Evolutionary conservation across 2,888 invertebrate species (phyloP).

Genomic region (Phoronis australis): DNA sequence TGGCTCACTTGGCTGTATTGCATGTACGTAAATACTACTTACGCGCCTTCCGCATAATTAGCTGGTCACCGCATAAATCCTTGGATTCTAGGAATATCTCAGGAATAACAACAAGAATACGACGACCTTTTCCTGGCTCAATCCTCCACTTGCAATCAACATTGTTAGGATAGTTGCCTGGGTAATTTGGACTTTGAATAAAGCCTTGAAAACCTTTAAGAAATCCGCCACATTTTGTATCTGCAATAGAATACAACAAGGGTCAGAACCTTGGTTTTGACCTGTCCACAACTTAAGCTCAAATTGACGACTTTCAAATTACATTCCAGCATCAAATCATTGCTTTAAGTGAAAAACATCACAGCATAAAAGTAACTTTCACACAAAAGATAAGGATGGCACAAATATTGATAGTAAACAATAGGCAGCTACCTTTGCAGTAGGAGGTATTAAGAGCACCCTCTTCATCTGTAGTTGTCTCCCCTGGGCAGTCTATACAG

Average conservation of each 20-base stretch:
- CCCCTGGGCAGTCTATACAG: slow-evolving; percentile 51
- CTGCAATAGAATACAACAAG: slow-evolving; percentile 26
- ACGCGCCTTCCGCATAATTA: slow-evolving; percentile 47
- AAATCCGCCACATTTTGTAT: slow-evolving; percentile 36
- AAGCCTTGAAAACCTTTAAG: slow-evolving; percentile 42
- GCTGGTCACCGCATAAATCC: slow-evolving; percentile 50
- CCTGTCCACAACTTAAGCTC: too few relatives aligned
- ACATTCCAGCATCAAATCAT: too few relatives aligned
- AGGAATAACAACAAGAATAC: slow-evolving; percentile 53
- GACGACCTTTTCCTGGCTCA: slow-evolving; percentile 45
- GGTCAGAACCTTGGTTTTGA: too few relatives aligned
- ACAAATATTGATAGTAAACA: too few relatives aligned
- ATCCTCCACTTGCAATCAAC: slow-evolving; percentile 53
- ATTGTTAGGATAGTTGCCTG: slow-evolving; percentile 53
- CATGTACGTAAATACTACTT: too few relatives aligned
- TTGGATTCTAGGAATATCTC: slow-evolving; percentile 45
- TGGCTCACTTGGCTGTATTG: too few relatives aligned
- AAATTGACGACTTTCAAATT: too few relatives aligned
- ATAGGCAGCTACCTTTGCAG: slow-evolving; percentile 56
- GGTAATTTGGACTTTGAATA: slow-evolving; percentile 55
- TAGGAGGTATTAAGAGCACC: slow-evolving; percentile 47
- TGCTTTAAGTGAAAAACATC: too few relatives aligned
- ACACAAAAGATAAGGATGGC: too few relatives aligned
- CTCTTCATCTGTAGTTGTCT: slow-evolving; percentile 50
- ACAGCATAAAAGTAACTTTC: too few relatives aligned